Evolutionary conservation across 2,888 invertebrate species (phyloP).

Genomic region (Antheraea yamamai): DNA sequence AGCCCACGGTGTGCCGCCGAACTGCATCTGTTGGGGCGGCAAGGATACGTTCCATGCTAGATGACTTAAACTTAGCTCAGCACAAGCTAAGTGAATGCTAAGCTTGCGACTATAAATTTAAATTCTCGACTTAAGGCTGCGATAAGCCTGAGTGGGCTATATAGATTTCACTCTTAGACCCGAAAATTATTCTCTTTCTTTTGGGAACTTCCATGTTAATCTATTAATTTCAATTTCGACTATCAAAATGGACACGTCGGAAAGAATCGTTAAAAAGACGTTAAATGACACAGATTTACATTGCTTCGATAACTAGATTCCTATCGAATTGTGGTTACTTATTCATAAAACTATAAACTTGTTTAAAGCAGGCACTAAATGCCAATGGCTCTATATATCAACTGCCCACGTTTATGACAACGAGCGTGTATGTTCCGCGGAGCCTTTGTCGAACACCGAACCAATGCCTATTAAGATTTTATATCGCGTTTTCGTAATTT

Average conservation of each 20-base stretch:
- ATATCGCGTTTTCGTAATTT: conserved; percentile 2
- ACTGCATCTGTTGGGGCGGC: too few species aligned
- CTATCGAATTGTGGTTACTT: conserved; percentile 25
- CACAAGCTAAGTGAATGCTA: too few species aligned
- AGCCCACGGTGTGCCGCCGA: too few species aligned
- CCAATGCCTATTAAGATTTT: conserved; percentile 6
- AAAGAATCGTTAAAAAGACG: neutral
- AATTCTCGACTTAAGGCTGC: too few species aligned
- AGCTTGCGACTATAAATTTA: too few species aligned
- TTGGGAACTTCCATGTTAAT: neutral
- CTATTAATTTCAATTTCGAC: neutral
- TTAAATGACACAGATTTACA: neutral
- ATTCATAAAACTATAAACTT: conserved; percentile 31
- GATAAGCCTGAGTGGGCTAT: too few species aligned
- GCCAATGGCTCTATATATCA: conserved; percentile 26
- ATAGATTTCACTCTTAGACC: too few species aligned
- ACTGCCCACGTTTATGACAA: conserved; percentile 29
- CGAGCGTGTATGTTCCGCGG: conserved; percentile 17
- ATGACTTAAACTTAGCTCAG: too few species aligned
- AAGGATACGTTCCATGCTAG: too few species aligned
- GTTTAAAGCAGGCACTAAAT: conserved; percentile 19
- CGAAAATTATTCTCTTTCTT: neutral
- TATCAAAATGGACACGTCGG: neutral
- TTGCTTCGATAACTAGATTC: conserved; percentile 21
- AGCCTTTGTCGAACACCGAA: conserved; percentile 19